Conservation (phyloP, 30 jellyfish, hydroid and myxozoan species). For the Aurelia aurita complex sp. Pacific region DNA sequence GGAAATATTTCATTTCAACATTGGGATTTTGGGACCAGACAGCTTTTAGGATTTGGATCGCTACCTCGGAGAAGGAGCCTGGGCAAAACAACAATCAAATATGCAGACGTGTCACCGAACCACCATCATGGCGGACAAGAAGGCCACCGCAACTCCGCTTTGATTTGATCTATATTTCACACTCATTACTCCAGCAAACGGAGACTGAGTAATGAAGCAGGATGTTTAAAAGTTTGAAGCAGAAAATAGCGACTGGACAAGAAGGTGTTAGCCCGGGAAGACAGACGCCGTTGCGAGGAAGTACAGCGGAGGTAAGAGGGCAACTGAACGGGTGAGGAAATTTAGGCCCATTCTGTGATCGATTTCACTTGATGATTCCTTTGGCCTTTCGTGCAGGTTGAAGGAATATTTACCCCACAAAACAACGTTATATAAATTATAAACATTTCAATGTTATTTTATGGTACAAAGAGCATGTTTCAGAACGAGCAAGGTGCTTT, state of each 20-base stretch:
- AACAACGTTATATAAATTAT: too few species aligned
- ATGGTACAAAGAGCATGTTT: too few species aligned
- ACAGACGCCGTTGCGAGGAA: constrained; percentile 88
- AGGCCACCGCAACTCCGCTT: neutral
- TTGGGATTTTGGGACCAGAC: neutral
- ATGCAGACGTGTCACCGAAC: constrained; percentile 71
- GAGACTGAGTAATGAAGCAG: neutral
- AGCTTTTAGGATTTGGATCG: neutral
- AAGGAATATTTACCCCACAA: too few species aligned
- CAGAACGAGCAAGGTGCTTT: too few species aligned
- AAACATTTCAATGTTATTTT: too few species aligned
- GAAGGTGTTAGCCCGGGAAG: constrained; percentile 99
- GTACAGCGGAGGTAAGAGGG: constrained; percentile 62
- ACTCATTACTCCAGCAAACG: neutral
- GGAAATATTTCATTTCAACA: too few species aligned
- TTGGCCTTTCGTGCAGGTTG: too few species aligned
- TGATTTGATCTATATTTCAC: neutral
- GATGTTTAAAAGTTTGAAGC: constrained; percentile 85
- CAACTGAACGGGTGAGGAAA: neutral
- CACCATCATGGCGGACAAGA: constrained; percentile 55
- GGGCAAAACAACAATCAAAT: constrained; percentile 38
- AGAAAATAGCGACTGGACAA: constrained; percentile 93
- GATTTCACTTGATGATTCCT: too few species aligned
- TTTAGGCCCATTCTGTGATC: neutral
- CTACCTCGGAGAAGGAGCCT: constrained; percentile 62